A percentile compares a stretch with the other conserved stretches of the same genome.
Evolutionary conservation across 2,888 invertebrate species (phyloP).

Genomic region (Drosophila nr. perissopoda): DNA sequence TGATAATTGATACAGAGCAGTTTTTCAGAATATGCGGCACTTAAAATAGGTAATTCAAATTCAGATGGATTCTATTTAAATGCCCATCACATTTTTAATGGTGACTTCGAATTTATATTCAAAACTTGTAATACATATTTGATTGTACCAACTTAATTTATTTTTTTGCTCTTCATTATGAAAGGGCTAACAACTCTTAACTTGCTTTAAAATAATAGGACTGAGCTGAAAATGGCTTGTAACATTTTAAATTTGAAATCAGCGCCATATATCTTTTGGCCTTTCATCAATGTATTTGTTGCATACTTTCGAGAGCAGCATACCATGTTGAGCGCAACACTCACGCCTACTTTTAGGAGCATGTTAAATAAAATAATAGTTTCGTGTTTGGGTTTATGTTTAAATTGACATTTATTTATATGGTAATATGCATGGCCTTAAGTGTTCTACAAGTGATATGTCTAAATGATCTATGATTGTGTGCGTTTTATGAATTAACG

Average conservation of each 20-base stretch:
- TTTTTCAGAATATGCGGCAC: constrained; percentile 1
- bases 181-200: not conserved
- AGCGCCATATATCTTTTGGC: not conserved
- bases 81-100: not conserved
- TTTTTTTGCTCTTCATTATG: not conserved
- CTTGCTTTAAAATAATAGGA: not conserved
- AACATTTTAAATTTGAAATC: not conserved
- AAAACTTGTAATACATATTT: not conserved
- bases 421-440: constrained; percentile 54
- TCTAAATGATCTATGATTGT: constrained; percentile 64
- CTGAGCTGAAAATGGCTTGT: not conserved
- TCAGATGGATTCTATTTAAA: not conserved
- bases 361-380: not conserved
- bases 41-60: not conserved
- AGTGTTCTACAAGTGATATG: constrained; percentile 37
- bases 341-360: constrained; percentile 8
- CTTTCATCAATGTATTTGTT: not conserved
- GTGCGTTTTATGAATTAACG: constrained; percentile 25
- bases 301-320: constrained; percentile 18
- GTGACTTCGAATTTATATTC: not conserved
- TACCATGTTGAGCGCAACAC: not conserved
- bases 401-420: constrained; percentile 44
- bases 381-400: constrained; percentile 3
- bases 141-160: too few relatives aligned
- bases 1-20: constrained; percentile 12